phyloP scores from a whole-genome alignment of 1,140 invertebrate genomes.

The Theocolax elegans region DNA sequence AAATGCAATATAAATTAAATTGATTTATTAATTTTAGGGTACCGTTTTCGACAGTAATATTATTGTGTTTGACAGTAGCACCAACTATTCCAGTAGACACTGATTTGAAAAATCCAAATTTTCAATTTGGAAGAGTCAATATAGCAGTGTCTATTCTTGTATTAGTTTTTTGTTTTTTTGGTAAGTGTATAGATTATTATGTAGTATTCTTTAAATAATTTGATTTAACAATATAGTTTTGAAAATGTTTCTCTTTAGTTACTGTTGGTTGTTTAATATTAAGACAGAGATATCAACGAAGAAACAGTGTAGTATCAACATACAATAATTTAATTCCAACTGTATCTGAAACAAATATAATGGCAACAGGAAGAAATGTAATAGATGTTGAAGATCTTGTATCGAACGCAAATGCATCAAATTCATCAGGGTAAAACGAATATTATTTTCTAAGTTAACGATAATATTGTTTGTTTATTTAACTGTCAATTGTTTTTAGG shows the following conservation, averaged over 20 bases:
- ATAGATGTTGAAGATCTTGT: conserved; percentile 81
- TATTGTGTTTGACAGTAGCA: conserved; percentile 53
- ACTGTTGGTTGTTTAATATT: conserved; percentile 80
- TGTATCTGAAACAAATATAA: conserved; percentile 45
- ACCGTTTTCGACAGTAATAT: conserved; percentile 64
- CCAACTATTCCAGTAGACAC: conserved; percentile 51
- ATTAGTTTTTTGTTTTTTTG: conserved; percentile 75
- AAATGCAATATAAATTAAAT: neutral
- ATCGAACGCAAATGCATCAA: conserved; percentile 47
- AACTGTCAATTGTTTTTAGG: too few species aligned
- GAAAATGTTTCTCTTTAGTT: conserved; percentile 64
- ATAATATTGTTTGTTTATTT: conserved; percentile 15
- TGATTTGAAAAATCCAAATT: conserved; percentile 79
- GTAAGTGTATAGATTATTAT: conserved; percentile 60
- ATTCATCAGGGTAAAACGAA: conserved; percentile 44
- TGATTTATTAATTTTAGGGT: conserved; percentile 60
- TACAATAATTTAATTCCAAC: conserved; percentile 55
- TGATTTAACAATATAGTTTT: neutral
- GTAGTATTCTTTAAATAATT: conserved; percentile 9
- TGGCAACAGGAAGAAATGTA: conserved; percentile 60
- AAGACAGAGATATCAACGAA: conserved; percentile 75
- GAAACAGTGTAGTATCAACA: conserved; percentile 57
- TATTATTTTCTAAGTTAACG: neutral
- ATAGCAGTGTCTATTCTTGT: conserved; percentile 75
- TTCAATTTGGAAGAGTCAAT: conserved; percentile 82